Evolutionary conservation across 2,797 vertebrate species (phyloP).

Genomic region (Cossypha polioptera): DNA sequence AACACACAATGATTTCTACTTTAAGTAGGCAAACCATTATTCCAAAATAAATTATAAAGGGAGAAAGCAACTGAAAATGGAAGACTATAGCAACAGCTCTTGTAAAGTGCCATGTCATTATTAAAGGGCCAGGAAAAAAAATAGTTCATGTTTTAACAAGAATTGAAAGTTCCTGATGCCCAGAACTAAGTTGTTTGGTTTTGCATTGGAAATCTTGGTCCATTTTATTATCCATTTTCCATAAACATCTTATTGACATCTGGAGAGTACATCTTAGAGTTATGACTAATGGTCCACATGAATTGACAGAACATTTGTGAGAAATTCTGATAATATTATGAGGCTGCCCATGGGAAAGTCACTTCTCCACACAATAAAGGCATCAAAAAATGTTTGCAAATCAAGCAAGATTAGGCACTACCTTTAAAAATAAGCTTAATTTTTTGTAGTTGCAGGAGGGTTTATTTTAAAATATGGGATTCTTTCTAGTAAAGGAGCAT

Average conservation of each 20-base stretch:
- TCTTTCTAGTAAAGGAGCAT: not conserved
- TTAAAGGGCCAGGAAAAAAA: not conserved
- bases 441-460: not conserved
- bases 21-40: not conserved
- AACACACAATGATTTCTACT: not conserved
- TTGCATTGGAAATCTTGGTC: not conserved
- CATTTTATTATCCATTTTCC: not conserved
- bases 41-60: not conserved
- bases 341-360: not conserved
- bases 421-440: not conserved
- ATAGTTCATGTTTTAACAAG: fast-evolving
- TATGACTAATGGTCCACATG: not conserved
- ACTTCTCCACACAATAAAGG: not conserved
- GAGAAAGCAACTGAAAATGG: not conserved
- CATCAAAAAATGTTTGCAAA: not conserved
- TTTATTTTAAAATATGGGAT: not conserved
- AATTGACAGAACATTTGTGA: not conserved
- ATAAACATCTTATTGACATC: not conserved
- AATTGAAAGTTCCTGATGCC: not conserved
- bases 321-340: not conserved
- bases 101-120: not conserved
- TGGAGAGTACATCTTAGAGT: not conserved
- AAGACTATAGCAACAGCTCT: not conserved
- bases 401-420: not conserved
- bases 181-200: not conserved